These are phyloP conservation scores for Drosophila virilis DNA, from an alignment of 1,140 invertebrate genomes.

Conservation along the genomic window DNA sequence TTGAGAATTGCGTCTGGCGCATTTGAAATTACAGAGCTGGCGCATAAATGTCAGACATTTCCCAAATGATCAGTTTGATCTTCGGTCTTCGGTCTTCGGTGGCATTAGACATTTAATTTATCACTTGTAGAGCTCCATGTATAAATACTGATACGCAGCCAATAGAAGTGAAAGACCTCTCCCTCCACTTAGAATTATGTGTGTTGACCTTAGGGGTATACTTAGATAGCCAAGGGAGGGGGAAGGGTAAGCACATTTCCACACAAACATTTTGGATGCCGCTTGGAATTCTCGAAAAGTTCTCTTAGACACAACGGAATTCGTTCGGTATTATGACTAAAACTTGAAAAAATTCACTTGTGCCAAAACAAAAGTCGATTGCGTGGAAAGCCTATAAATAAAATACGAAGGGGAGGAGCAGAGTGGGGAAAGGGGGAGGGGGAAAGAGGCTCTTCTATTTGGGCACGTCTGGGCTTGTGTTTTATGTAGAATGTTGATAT, in stretches of 20 bases:
- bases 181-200: slow-evolving; percentile 32
- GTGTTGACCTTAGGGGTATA: slow-evolving; percentile 48
- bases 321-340: slow-evolving; percentile 1
- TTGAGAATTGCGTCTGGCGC: slow-evolving; percentile 38
- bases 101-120: slow-evolving; percentile 64
- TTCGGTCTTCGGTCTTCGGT: slow-evolving; percentile 33
- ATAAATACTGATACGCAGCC: neutral
- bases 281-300: slow-evolving; percentile 48
- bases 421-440: too few species aligned
- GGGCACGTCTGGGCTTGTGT: slow-evolving; percentile 31
- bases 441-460: too few species aligned
- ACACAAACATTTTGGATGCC: slow-evolving; percentile 31
- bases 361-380: slow-evolving; percentile 5
- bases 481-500: slow-evolving; percentile 34
- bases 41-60: slow-evolving; percentile 23
- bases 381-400: slow-evolving; percentile 33
- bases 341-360: slow-evolving; percentile 19
- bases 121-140: slow-evolving; percentile 32
- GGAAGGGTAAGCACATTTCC: slow-evolving; percentile 22
- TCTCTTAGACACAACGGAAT: slow-evolving; percentile 31
- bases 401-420: neutral
- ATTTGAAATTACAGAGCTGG: slow-evolving; percentile 64
- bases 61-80: slow-evolving; percentile 38
- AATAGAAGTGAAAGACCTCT: neutral
- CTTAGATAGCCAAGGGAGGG: slow-evolving; percentile 31